Percentiles rank a stretch among this genome's conserved stretches.
Evolutionary conservation across 2,113 vertebrate genomes (phyloP).

Genomic region (Tapirus terrestris): DNA sequence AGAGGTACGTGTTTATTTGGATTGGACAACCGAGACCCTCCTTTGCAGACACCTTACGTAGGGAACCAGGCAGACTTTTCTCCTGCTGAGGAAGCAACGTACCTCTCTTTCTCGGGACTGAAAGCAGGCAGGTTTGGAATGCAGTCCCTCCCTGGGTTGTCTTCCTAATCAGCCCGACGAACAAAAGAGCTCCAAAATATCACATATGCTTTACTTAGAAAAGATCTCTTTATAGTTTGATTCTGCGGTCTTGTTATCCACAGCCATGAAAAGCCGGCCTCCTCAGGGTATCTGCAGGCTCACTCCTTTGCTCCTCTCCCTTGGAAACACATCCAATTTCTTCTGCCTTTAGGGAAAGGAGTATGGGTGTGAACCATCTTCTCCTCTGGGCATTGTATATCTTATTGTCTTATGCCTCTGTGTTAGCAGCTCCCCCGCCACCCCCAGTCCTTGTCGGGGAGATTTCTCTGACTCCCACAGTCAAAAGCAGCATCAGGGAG

Average conservation of each 20-base stretch:
- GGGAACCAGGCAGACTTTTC: not conserved
- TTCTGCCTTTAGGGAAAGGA: not conserved
- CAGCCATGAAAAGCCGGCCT: not conserved
- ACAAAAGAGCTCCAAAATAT: not conserved
- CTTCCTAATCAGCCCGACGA: not conserved
- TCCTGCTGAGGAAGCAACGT: accelerated
- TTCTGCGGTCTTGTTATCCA: not conserved
- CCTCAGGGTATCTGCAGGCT: not conserved
- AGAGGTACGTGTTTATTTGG: not conserved
- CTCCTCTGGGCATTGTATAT: not conserved
- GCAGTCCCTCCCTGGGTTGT: not conserved
- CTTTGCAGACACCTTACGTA: not conserved
- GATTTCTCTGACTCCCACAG: not conserved
- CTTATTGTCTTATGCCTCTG: not conserved
- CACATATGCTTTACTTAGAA: not conserved
- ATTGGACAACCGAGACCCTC: accelerated
- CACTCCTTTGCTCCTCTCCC: not conserved
- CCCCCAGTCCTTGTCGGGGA: not conserved
- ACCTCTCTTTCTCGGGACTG: not conserved
- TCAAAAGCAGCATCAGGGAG: not conserved
- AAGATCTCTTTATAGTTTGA: not conserved
- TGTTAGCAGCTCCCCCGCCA: not conserved
- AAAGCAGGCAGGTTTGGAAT: not conserved
- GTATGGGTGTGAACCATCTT: not conserved
- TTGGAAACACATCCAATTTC: not conserved